Evolutionary conservation across 2,888 invertebrate species (phyloP).

Genomic region (Sphaerophoria rueppellii): DNA sequence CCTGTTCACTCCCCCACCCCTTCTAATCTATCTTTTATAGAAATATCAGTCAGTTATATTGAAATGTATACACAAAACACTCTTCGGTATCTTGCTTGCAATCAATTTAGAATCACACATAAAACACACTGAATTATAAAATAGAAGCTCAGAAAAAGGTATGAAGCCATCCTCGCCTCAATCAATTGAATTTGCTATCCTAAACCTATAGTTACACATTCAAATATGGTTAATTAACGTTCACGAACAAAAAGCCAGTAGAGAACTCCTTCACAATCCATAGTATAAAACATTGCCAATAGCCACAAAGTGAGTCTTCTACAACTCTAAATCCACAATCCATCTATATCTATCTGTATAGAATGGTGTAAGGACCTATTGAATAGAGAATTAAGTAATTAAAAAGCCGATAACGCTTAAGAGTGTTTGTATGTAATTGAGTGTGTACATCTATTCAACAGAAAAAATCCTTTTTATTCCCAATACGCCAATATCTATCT

Average conservation of each 20-base stretch:
- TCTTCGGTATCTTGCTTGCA: background rate
- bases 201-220: background rate
- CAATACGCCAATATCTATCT: slow-evolving; percentile 11
- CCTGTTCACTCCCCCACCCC: no score
- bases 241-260: slow-evolving; percentile 42
- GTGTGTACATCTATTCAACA: slow-evolving; percentile 14
- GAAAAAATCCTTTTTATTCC: slow-evolving; percentile 11
- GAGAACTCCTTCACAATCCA: slow-evolving; percentile 32
- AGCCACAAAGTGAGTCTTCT: slow-evolving; percentile 7
- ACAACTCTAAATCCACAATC: background rate
- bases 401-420: slow-evolving; percentile 68
- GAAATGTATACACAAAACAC: no score
- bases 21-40: no score
- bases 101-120: slow-evolving; percentile 51
- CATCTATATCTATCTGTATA: no score
- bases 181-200: slow-evolving; percentile 59
- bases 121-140: background rate
- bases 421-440: slow-evolving; percentile 37
- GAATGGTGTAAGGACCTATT: no score
- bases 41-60: no score
- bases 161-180: slow-evolving; percentile 13
- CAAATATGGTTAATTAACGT: slow-evolving; percentile 65
- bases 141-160: slow-evolving; percentile 36
- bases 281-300: background rate
- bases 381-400: slow-evolving; percentile 66